Conservation (phyloP, 1,140 invertebrate species). For the Trichoplusia ni region DNA sequence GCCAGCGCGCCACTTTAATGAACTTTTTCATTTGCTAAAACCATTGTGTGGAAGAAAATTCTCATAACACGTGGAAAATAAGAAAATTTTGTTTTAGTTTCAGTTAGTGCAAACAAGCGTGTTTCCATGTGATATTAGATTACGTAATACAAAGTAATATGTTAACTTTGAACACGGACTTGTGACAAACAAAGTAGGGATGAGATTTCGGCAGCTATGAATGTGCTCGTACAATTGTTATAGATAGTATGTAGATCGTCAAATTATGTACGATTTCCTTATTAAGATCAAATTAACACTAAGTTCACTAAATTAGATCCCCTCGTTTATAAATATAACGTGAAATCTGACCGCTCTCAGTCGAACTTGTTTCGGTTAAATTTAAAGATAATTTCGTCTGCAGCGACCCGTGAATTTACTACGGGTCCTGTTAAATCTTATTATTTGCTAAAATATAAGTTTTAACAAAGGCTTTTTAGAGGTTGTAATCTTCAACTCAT, state of each 20-base stretch:
- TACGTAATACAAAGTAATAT: background rate
- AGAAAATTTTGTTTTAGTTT: too few relatives aligned
- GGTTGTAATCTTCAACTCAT: too few relatives aligned
- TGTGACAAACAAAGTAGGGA: background rate
- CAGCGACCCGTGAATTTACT: background rate
- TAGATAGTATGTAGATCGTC: background rate
- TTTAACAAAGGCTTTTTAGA: background rate
- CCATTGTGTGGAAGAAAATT: background rate
- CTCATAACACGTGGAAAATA: background rate
- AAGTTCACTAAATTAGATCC: constrained; percentile 1
- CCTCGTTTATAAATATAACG: constrained; percentile 4
- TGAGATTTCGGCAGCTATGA: background rate
- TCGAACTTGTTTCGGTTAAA: background rate
- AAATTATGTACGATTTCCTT: constrained; percentile 4
- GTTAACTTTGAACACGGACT: background rate
- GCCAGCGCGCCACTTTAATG: constrained; percentile 11
- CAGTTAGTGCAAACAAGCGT: too few relatives aligned
- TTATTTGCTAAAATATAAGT: constrained; percentile 4
- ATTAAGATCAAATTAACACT: constrained; percentile 5
- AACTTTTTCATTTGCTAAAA: constrained; percentile 7
- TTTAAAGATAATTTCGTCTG: constrained; percentile 10
- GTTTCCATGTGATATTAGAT: background rate
- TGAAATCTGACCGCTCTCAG: background rate
- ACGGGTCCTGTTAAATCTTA: background rate
- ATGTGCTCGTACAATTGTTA: constrained; percentile 8